Evolutionary conservation across 2,888 invertebrate genomes (phyloP).

Genomic region (Lasioglossum lativentre): DNA sequence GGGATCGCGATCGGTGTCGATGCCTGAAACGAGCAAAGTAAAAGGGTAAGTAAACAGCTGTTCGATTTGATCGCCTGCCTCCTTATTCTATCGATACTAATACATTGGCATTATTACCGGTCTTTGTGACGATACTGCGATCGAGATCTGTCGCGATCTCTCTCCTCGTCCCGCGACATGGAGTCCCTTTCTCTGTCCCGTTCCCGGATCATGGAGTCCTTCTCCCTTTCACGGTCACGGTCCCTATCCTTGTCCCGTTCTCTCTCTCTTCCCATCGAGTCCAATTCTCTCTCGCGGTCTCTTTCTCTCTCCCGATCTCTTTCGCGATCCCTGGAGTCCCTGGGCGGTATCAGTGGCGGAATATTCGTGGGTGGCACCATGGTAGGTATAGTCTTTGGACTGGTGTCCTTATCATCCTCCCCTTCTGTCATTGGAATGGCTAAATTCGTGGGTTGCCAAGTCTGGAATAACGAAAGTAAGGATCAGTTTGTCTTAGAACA

Average conservation of each 20-base stretch:
- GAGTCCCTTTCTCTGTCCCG: conserved; percentile 82
- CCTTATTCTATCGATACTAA: not conserved
- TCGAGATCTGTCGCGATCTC: conserved; percentile 86
- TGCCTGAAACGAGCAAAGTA: conserved; percentile 70
- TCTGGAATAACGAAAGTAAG: conserved; percentile 68
- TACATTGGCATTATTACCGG: conserved; percentile 84
- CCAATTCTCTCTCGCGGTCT: conserved; percentile 69
- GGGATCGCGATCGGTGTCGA: conserved; percentile 85
- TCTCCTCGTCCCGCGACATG: conserved; percentile 84
- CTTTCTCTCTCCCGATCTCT: conserved; percentile 77
- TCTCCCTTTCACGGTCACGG: conserved; percentile 77
- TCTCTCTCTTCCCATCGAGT: conserved; percentile 76
- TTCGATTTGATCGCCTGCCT: not conserved
- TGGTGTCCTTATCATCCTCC: conserved; percentile 79
- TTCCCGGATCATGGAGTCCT: conserved; percentile 79
- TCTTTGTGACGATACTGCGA: conserved; percentile 88
- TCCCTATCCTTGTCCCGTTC: conserved; percentile 75
- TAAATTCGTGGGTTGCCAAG: conserved; percentile 83
- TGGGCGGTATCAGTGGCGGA: conserved; percentile 78
- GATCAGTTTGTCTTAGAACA: not conserved
- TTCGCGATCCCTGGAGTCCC: conserved; percentile 78
- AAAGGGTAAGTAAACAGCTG: not conserved
- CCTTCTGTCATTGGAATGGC: conserved; percentile 81
- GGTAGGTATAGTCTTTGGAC: conserved; percentile 82
- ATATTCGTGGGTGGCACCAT: conserved; percentile 83